Percentiles rank a stretch among this genome's conserved stretches.
Evolutionary conservation across 2,888 invertebrate species (phyloP).

Genomic region (Polietes domitor): DNA sequence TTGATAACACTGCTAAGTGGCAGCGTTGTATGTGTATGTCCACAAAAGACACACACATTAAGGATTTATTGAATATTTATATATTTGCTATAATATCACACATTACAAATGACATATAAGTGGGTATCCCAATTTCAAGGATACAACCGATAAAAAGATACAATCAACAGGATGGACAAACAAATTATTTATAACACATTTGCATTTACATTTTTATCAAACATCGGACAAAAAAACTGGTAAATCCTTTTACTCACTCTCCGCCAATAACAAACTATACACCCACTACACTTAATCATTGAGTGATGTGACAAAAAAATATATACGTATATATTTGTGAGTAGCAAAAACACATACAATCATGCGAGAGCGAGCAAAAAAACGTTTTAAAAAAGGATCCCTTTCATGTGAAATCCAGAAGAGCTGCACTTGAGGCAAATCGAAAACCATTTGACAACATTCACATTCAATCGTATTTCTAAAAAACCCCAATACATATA

Average conservation of each 20-base stretch:
- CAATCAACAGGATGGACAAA: neutral
- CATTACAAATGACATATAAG: conserved; percentile 20
- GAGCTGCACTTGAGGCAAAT: conserved; percentile 23
- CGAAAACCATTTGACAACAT: conserved; percentile 31
- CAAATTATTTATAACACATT: neutral
- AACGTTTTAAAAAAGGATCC: conserved; percentile 5
- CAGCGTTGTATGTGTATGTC: too few species aligned
- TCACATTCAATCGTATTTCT: conserved; percentile 23
- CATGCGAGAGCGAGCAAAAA: too few species aligned
- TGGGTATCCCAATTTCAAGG: conserved; percentile 16
- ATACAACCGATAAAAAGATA: neutral
- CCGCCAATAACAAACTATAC: neutral
- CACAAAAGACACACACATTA: too few species aligned
- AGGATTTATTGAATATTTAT: neutral
- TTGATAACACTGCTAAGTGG: too few species aligned
- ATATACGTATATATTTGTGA: too few species aligned
- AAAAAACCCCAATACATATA: neutral
- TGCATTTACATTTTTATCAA: neutral
- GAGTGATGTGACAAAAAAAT: neutral
- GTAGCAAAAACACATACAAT: neutral
- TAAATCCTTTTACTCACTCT: neutral
- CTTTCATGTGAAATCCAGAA: conserved; percentile 1
- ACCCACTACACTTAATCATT: neutral
- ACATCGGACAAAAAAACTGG: neutral
- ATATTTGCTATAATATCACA: conserved; percentile 1